phyloP scores from a whole-genome alignment of 30 jellyfish, hydroid and myxozoan genomes.

The Pelagia noctiluca region DNA sequence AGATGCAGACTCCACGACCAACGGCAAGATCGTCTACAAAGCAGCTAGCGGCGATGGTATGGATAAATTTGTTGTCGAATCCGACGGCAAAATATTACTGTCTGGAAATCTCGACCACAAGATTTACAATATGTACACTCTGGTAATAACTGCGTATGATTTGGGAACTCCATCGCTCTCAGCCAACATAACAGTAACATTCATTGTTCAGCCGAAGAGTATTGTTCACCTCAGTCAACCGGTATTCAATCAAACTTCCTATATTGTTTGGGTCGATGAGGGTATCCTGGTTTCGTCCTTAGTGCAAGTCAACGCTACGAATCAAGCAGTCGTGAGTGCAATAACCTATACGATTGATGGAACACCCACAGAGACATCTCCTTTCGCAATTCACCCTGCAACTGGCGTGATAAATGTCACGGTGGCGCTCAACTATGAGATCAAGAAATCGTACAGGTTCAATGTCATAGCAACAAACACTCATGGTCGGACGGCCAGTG shows the following conservation, averaged over 20 bases:
- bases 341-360: conserved; percentile 25
- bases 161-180: conserved; percentile 52
- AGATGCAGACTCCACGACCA: conserved; percentile 68
- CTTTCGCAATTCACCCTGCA: conserved; percentile 40
- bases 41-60: conserved; percentile 64
- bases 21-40: conserved; percentile 34
- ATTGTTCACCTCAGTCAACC: conserved; percentile 46
- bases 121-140: conserved; percentile 1
- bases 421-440: conserved; percentile 71
- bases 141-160: conserved; percentile 36
- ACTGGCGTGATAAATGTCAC: conserved; percentile 56
- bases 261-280: conserved; percentile 64
- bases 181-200: conserved; percentile 3
- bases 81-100: conserved; percentile 52
- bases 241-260: conserved; percentile 8
- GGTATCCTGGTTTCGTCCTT: not conserved
- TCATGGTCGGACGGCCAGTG: conserved; percentile 50
- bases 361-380: conserved; percentile 32
- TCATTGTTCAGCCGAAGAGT: conserved; percentile 32
- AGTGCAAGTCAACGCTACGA: conserved; percentile 13
- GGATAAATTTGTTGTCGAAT: conserved; percentile 31
- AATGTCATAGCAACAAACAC: conserved; percentile 55
- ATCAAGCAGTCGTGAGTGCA: not conserved
- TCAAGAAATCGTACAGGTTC: conserved; percentile 54
- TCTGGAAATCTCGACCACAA: conserved; percentile 37